Evolutionary conservation across 64 coral and sea anemone species (phyloP), one percentile per base, ranked within the genome.

Genomic region (Pocillopora verrucosa): DNA sequence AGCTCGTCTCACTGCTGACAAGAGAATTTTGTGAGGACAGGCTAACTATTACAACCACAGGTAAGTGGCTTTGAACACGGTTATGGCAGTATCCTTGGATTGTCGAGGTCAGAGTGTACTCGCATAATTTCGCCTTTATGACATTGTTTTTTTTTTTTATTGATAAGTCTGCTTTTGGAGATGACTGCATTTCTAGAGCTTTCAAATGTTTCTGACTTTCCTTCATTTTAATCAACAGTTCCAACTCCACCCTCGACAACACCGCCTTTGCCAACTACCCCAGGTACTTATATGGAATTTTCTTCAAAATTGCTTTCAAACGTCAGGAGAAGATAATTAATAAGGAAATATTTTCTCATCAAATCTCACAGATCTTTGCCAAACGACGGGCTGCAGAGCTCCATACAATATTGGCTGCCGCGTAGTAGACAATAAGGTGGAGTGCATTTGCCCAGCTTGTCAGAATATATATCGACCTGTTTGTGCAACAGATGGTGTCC

Each of bases 331-430:
- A 22, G 20, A 24, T 56, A 2, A 16, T 45, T 56, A 68, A 30
- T 45, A 34, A 75, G 59, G 45, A 25, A 41, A 11, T 60, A 81
- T 13, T 82, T 61, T 15, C 12, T 45, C 34, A 67, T 86, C 16
- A 5, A n/a, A 4, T 24, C 0, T 69, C 10, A n/a, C 68, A 93
- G 91, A 93, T 76, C 91, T 86, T 58, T 93, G 91, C 34, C 22
- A 61, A n/a, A 88, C 68, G 74, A 62, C 51, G 14, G 86, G 84
- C 63, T 93, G 91, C 72, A 76, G 20, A 37, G 84, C 76, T 38
- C 91, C 91, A 13, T 92, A 88, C 76, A 92, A 79, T 36, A 88
- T 72, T 2, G 91, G 91, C 30, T 92, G 91, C 67, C 84, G 62
- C 16, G 85, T 80, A 24, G 67, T 81, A 15, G 76, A 87, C 76